Conservation (phyloP, 2,797 vertebrate genomes). For the Bradypodion pumilum region DNA sequence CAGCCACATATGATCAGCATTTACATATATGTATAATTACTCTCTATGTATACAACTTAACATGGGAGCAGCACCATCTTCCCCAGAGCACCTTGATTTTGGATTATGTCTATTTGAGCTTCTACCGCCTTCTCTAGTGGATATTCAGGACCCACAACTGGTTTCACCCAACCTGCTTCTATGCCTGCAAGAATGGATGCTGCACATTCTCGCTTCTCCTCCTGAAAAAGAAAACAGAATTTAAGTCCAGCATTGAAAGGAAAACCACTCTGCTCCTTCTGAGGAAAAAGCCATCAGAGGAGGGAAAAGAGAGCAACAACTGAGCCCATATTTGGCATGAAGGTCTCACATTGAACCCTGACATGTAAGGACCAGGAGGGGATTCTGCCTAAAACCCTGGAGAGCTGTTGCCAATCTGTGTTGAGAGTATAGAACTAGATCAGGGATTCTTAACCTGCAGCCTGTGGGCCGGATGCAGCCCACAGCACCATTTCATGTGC, state of each 20-base stretch:
- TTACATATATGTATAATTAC: background rate
- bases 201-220: conserved; percentile 79
- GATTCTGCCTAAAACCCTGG: background rate
- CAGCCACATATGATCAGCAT: background rate
- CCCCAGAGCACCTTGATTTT: conserved; percentile 81
- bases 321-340: background rate
- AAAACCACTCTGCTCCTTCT: background rate
- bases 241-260: background rate
- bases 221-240: conserved; percentile 70
- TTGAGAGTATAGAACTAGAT: background rate
- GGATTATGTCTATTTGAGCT: conserved; percentile 89
- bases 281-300: background rate
- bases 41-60: conserved; percentile 22
- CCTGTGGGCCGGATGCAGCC: no score
- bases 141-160: conserved; percentile 80
- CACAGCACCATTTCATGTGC: no score
- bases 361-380: background rate
- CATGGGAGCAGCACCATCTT: conserved; percentile 87
- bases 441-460: no score
- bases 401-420: background rate
- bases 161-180: conserved; percentile 88
- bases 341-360: background rate
- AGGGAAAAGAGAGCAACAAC: no score
- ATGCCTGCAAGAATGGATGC: conserved; percentile 81
- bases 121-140: conserved; percentile 78